Evolutionary conservation across 2,113 vertebrate genomes (phyloP), one percentile per base, ranked within the genome.

Genomic region (Cercocebus atys): DNA sequence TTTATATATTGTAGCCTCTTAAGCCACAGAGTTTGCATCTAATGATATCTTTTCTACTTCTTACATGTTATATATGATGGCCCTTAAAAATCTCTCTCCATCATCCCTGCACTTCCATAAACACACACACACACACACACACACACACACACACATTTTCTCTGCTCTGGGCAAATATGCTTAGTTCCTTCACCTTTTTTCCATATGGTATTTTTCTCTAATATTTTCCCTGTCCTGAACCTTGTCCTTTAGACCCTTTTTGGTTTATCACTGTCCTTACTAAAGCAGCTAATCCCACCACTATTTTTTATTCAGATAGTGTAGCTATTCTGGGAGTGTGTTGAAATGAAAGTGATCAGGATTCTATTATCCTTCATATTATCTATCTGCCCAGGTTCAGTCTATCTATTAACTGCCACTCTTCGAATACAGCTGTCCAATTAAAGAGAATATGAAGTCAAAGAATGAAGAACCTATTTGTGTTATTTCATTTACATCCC

Each of bases 341-440:
- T 57, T 92, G 85, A 96, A 98, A 97, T 94, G 95, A 96, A 95
- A 98, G 81, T 88, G 90, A 94, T 78, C 90, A 84, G 88, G 90
- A 98, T 96, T 94, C 98, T 97, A 98, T 98, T 98, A 98, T 90
- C 96, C 81, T 94, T 82, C 95, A 57, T 85, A 98, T 95, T 95
- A 97, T 98, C 97, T 94, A 43, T 95, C 93, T 93, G 94, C 81
- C 57, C 92, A 96, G 97, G 96, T 96, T 96, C 94, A 80, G 97
- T 95, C 93, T 89, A 76, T 96, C 95, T 97, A 89, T 93, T 97
- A 95, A 88, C 90, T 55, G 52, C 92, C 96, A 96, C 57, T 96
- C 96, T 96, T 57, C 82, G 83, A 97, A 95, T 96, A 88, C 93
- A 94, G 92, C 81, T 78, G 11, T 79, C 97, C 94, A 86, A 79